These are phyloP conservation scores for Amblyjoppa fuscipennis DNA, from an alignment of 2,888 invertebrate species.

Conservation along the genomic window DNA sequence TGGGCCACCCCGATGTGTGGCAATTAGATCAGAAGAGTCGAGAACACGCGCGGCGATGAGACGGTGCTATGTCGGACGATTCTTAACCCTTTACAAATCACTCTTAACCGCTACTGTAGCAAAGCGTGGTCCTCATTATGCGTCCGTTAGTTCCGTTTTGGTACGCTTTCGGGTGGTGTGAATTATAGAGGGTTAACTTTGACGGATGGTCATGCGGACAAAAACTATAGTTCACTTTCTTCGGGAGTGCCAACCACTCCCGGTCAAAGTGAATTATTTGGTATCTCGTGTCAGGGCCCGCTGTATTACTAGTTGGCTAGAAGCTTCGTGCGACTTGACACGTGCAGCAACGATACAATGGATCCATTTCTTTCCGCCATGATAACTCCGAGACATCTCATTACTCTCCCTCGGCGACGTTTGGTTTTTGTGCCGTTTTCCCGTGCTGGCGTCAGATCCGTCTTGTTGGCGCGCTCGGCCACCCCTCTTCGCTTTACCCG, in stretches of 20 bases:
- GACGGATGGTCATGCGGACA: no score
- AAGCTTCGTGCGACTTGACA: slow-evolving; percentile 7
- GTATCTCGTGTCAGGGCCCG: background rate
- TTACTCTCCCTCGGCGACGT: slow-evolving; percentile 10
- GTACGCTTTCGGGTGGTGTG: no score
- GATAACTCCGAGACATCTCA: slow-evolving; percentile 37
- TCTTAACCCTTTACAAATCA: background rate
- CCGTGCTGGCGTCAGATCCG: slow-evolving; percentile 30
- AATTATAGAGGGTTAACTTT: no score
- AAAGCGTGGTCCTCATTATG: no score
- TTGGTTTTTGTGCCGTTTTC: slow-evolving; percentile 6
- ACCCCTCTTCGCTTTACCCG: background rate
- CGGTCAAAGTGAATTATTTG: background rate
- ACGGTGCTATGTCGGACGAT: slow-evolving; percentile 37
- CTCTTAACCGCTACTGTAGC: no score
- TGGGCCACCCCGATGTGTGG: background rate
- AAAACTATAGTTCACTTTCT: background rate
- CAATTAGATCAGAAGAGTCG: slow-evolving; percentile 20
- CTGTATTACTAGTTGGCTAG: slow-evolving; percentile 19
- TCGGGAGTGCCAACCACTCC: background rate
- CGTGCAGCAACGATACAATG: slow-evolving; percentile 31
- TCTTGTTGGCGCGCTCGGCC: slow-evolving; percentile 34
- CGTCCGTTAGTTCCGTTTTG: no score
- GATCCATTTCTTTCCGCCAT: slow-evolving; percentile 29
- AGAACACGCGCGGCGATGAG: background rate